Evolutionary conservation across 2,113 vertebrate genomes (phyloP).

Genomic region (Martes martes): DNA sequence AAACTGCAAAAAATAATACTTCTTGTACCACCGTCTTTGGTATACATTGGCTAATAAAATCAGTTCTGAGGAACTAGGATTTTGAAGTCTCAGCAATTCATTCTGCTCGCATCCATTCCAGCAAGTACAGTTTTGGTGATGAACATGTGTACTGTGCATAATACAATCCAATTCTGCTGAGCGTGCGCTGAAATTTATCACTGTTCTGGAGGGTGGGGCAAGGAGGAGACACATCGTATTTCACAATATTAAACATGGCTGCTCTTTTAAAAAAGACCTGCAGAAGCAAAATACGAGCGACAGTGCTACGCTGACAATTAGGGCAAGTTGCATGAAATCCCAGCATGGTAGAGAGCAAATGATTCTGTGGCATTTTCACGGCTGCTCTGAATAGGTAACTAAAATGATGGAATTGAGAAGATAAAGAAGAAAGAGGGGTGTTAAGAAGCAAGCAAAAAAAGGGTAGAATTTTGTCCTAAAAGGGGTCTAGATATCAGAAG

Average conservation of each 20-base stretch:
- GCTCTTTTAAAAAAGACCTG: neutral
- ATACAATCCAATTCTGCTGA: conserved; percentile 63
- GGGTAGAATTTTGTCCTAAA: neutral
- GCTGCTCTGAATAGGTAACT: neutral
- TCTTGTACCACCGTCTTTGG: conserved; percentile 30
- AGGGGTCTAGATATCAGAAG: neutral
- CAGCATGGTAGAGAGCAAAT: neutral
- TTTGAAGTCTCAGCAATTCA: conserved; percentile 64
- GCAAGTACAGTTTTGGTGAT: conserved; percentile 26
- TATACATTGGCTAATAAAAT: conserved; percentile 57
- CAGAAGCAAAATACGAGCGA: conserved; percentile 24
- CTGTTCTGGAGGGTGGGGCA: neutral
- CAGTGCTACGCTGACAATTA: neutral
- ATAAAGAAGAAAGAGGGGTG: neutral
- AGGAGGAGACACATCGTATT: conserved; percentile 32
- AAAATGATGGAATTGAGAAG: neutral
- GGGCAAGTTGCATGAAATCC: neutral
- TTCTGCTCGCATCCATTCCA: conserved; percentile 45
- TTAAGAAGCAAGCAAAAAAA: neutral
- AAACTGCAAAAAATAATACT: conserved; percentile 31
- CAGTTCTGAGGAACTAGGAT: conserved; percentile 33
- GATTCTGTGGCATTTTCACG: neutral
- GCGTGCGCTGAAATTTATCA: conserved; percentile 65
- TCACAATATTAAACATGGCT: conserved; percentile 59
- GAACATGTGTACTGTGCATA: conserved; percentile 1